Percentiles rank a stretch among this genome's conserved stretches.
Evolutionary conservation across 2,113 vertebrate genomes (phyloP).

Genomic region (Canis aureus): DNA sequence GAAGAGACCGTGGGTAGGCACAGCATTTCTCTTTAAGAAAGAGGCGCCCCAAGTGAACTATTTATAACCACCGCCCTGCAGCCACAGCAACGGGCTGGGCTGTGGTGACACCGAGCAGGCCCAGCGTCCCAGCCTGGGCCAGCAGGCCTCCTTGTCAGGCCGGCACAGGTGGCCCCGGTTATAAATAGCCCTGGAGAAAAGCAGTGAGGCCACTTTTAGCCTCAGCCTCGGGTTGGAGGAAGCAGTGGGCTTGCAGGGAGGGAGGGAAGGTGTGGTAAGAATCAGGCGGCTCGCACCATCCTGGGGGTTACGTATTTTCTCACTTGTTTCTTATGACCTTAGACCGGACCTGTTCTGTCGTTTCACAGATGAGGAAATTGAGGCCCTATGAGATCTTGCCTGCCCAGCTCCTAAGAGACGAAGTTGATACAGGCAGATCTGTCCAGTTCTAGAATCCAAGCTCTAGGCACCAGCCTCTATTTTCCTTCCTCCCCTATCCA

Average conservation of each 20-base stretch:
- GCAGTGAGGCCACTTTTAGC: slow-evolving; percentile 35
- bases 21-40: background rate
- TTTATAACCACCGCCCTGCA: background rate
- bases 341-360: background rate
- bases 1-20: background rate
- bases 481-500: background rate
- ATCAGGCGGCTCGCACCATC: background rate
- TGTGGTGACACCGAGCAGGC: background rate
- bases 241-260: background rate
- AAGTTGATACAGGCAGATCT: background rate
- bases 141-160: background rate
- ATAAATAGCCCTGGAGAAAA: slow-evolving; percentile 53
- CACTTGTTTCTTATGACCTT: background rate
- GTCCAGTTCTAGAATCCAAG: background rate
- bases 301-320: background rate
- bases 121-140: background rate
- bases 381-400: background rate
- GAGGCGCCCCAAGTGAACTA: background rate
- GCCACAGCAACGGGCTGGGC: background rate
- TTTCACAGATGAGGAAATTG: background rate
- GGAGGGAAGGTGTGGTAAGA: background rate
- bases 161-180: slow-evolving; percentile 7
- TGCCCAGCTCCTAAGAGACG: background rate
- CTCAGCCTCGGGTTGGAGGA: slow-evolving; percentile 20
- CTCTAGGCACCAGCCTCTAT: background rate